These are phyloP conservation scores for Andricus quercusramuli DNA, from an alignment of 2,888 invertebrate species.

Conservation along the genomic window DNA sequence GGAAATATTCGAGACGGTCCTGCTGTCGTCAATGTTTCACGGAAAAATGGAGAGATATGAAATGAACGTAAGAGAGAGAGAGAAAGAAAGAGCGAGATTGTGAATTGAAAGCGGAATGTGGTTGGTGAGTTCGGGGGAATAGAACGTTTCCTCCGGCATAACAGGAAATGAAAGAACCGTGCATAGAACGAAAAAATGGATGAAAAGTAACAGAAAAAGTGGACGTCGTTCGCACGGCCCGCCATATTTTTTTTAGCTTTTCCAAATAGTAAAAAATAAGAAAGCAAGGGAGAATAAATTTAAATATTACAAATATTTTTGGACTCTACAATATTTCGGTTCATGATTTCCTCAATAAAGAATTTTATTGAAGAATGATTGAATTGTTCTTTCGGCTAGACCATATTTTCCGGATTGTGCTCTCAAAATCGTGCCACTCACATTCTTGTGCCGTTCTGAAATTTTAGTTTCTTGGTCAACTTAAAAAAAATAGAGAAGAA, in stretches of 20 bases:
- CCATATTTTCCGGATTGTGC: too few relatives aligned
- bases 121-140: conserved; percentile 43
- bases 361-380: not conserved
- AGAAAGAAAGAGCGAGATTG: conserved; percentile 47
- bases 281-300: not conserved
- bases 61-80: conserved; percentile 45
- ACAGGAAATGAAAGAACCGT: conserved; percentile 57
- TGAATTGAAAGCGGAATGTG: conserved; percentile 54
- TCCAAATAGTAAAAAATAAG: not conserved
- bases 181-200: conserved; percentile 50
- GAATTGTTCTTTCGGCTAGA: too few relatives aligned
- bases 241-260: conserved; percentile 37
- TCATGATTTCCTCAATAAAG: not conserved
- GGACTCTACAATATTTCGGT: not conserved
- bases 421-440: too few relatives aligned
- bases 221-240: conserved; percentile 38
- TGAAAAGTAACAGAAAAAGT: conserved; percentile 45
- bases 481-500: too few relatives aligned
- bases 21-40: conserved; percentile 40
- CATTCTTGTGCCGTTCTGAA: too few relatives aligned
- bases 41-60: conserved; percentile 36
- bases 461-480: too few relatives aligned
- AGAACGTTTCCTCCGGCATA: conserved; percentile 39
- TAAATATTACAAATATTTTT: not conserved
- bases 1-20: conserved; percentile 38